These are phyloP conservation scores for Xylocampa areola DNA, from an alignment of 2,888 invertebrate genomes.

Conservation along the genomic window DNA sequence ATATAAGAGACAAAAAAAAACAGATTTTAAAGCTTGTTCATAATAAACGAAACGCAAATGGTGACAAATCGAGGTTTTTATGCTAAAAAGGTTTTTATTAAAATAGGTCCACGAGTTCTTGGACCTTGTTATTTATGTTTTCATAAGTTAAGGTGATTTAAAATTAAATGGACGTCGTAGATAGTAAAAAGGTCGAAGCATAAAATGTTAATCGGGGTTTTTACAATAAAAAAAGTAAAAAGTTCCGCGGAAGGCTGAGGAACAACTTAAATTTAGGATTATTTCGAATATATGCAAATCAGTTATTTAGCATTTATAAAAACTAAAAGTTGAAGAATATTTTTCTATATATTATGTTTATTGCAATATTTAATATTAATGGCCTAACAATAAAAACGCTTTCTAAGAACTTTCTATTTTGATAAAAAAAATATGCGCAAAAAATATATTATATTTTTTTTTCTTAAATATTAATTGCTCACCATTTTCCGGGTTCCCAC, in stretches of 20 bases:
- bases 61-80: slow-evolving; percentile 41
- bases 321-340: background rate
- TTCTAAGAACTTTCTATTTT: slow-evolving; percentile 58
- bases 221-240: slow-evolving; percentile 22
- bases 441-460: slow-evolving; percentile 1
- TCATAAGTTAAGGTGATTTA: slow-evolving; percentile 49
- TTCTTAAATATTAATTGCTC: slow-evolving; percentile 49
- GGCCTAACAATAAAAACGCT: slow-evolving; percentile 27
- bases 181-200: slow-evolving; percentile 22
- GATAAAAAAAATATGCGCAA: slow-evolving; percentile 10
- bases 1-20: background rate
- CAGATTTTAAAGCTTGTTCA: background rate
- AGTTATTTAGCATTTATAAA: slow-evolving; percentile 14
- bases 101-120: slow-evolving; percentile 49
- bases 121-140: slow-evolving; percentile 45
- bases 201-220: slow-evolving; percentile 31
- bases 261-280: slow-evolving; percentile 12
- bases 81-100: slow-evolving; percentile 34
- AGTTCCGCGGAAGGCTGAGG: background rate
- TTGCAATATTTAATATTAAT: slow-evolving; percentile 7
- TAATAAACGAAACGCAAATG: slow-evolving; percentile 22
- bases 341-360: slow-evolving; percentile 7
- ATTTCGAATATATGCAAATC: slow-evolving; percentile 31
- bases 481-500: slow-evolving; percentile 78
- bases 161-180: slow-evolving; percentile 33